Evolutionary conservation across 2,113 vertebrate species (phyloP), one percentile per base, ranked within the genome.

Genomic region (Andinoacara biseriatus): DNA sequence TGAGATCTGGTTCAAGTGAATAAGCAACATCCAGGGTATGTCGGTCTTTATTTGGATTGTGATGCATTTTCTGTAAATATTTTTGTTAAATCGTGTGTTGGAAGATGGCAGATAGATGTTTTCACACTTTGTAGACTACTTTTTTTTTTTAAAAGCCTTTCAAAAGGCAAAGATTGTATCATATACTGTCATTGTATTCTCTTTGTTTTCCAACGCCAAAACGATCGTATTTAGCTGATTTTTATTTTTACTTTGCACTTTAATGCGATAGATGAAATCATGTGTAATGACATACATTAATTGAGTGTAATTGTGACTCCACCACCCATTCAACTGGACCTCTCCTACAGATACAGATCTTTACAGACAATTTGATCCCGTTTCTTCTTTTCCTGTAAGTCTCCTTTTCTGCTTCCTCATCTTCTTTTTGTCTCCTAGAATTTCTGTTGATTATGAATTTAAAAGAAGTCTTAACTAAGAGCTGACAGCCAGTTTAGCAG

Each of bases 321-420:
- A 59, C 72, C 61, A 7, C 83, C 88, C 92, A 82, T 54, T 33
- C 86, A 85, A 76, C 76, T 62, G 69, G 77, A 74, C 76, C 72
- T 61, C 84, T 92, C 85, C 78, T 85, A 61, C 43, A 84, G 92
- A 94, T 94, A 90, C 56, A 80, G 26, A 94, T 94, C 92, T 76
- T 61, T 22, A 91, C 61, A 63, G 76, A 76, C 83, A 69, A 69
- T 86, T 87, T 86, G 74, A 88, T 78, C 52, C 63, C 72, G 33
- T 24, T 11, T 75, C 35, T 5, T 75, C 74, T 78, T 78, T 81
- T 13, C 31, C n/a, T 59, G 10, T 59, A 5, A 61, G 17, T 54
- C 1, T 67, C 63, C 38, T 79, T 63, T 38, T 65, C 56, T 76
- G 60, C 56, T 2, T 82, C 15, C 24, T 52, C 17, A 2, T 72